Evolutionary conservation across 2,888 invertebrate species (phyloP).

Genomic region (Eumerus sabulonum): DNA sequence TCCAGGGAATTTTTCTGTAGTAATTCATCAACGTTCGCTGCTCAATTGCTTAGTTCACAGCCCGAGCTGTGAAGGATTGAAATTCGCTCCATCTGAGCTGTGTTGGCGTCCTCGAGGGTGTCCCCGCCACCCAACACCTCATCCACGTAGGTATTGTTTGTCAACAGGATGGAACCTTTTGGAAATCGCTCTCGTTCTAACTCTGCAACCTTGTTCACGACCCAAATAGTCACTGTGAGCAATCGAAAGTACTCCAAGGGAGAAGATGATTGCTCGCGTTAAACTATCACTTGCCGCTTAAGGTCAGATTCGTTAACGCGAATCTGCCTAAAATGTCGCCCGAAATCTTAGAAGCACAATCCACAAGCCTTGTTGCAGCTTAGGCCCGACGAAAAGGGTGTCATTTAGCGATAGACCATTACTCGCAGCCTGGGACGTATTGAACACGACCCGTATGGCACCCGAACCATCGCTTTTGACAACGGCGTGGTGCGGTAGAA

Average conservation of each 20-base stretch:
- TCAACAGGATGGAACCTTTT: too few species aligned
- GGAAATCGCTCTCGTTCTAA: too few species aligned
- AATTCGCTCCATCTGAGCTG: too few species aligned
- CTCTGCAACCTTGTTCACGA: too few species aligned
- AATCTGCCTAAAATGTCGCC: constrained; percentile 1
- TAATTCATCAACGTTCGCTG: constrained; percentile 8
- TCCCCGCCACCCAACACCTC: too few species aligned
- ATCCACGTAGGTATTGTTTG: too few species aligned
- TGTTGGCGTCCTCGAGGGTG: too few species aligned
- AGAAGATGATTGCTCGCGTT: neutral
- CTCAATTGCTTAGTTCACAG: constrained; percentile 15
- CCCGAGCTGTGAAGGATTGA: too few species aligned
- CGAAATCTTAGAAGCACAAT: constrained; percentile 7
- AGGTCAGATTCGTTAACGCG: constrained; percentile 5
- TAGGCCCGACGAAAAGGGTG: constrained; percentile 1
- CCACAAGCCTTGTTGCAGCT: constrained; percentile 1
- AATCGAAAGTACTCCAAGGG: constrained; percentile 12
- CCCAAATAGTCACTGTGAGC: neutral
- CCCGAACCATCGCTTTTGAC: constrained; percentile 2
- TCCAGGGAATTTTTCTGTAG: neutral
- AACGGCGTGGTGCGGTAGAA: constrained; percentile 4
- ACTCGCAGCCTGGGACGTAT: constrained; percentile 6
- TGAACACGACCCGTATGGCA: constrained; percentile 14
- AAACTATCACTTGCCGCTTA: neutral
- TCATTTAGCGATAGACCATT: constrained; percentile 18